Conservation (phyloP, 2,113 vertebrate species). For the Meriones unguiculatus region DNA sequence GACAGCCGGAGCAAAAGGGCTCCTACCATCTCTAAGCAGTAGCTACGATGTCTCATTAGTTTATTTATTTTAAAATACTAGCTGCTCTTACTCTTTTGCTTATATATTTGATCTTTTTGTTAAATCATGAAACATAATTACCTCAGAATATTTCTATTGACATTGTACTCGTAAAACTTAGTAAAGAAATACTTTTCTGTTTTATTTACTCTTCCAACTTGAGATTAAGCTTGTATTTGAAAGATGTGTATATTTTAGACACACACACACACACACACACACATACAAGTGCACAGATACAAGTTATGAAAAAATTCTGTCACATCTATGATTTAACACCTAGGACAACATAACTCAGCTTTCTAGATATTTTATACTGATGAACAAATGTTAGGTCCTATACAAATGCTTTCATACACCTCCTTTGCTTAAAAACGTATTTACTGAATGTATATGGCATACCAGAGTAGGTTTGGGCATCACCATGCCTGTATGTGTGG, state of each 20-base stretch:
- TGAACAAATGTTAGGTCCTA: background rate
- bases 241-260: background rate
- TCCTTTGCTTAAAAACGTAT: background rate
- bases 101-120: background rate
- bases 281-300: background rate
- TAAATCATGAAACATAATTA: background rate
- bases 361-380: background rate
- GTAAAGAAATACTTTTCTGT: background rate
- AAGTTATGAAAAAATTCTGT: background rate
- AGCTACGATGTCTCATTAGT: background rate
- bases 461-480: too few relatives aligned
- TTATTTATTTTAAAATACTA: slow-evolving; percentile 17
- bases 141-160: background rate
- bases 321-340: background rate
- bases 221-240: background rate
- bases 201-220: background rate
- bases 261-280: background rate
- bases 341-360: background rate
- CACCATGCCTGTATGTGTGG: background rate
- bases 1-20: too few relatives aligned
- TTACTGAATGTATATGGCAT: background rate
- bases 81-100: background rate
- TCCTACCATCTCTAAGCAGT: too few relatives aligned
- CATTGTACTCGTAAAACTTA: background rate
- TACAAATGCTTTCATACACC: background rate